phyloP scores from a whole-genome alignment of 1,140 invertebrate species.

The Orchesella cincta region DNA sequence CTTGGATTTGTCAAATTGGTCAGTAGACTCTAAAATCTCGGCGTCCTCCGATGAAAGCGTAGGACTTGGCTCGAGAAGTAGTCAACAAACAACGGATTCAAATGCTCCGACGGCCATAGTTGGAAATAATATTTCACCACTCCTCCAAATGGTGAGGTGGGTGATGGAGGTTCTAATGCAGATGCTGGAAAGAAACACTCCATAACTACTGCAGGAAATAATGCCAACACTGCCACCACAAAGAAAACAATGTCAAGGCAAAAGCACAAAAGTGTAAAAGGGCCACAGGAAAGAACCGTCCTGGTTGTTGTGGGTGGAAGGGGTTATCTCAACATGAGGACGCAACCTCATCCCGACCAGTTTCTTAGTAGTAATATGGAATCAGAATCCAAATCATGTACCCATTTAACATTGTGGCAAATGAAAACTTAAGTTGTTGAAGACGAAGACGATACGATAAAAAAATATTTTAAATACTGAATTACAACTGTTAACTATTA shows the following conservation, averaged over 20 bases:
- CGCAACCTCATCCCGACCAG: conserved; percentile 30
- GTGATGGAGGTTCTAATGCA: not conserved
- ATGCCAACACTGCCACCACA: conserved; percentile 53
- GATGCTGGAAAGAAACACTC: conserved; percentile 8
- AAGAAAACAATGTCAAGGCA: conserved; percentile 39
- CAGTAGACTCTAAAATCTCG: conserved; percentile 79
- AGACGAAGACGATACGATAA: not conserved
- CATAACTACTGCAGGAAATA: conserved; percentile 40
- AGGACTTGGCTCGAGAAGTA: conserved; percentile 44
- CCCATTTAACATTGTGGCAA: conserved; percentile 49
- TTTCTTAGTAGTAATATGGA: conserved; percentile 24
- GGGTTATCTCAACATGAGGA: conserved; percentile 72
- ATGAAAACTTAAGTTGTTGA: conserved; percentile 47
- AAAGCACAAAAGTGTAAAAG: conserved; percentile 36
- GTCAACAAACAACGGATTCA: conserved; percentile 59
- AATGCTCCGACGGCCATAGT: conserved; percentile 51
- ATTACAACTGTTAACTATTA: not conserved
- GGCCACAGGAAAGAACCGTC: conserved; percentile 64
- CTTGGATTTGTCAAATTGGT: conserved; percentile 82
- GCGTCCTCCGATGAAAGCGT: conserved; percentile 78
- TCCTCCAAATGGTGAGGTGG: too few relatives aligned
- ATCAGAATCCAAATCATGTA: conserved; percentile 41
- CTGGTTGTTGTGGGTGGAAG: conserved; percentile 82
- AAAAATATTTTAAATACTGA: not conserved
- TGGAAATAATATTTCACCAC: not conserved